Percentiles rank a stretch among this genome's conserved stretches.
Evolutionary conservation across 2,888 invertebrate species (phyloP).

Genomic region (Himalopsyche japonica): DNA sequence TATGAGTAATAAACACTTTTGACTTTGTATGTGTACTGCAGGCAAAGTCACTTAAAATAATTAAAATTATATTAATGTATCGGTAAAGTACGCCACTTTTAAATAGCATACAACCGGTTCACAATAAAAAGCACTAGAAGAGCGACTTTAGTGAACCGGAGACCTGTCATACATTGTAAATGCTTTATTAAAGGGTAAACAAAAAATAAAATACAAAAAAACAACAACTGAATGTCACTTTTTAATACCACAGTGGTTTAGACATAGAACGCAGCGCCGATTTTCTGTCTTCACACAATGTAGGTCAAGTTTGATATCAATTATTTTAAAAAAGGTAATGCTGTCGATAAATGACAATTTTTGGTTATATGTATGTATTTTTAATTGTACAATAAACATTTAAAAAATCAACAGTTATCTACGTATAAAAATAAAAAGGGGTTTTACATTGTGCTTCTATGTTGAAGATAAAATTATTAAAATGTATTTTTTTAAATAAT

Average conservation of each 20-base stretch:
- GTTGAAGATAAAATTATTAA: too few relatives aligned
- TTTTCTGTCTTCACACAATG: neutral
- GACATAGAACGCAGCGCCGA: neutral
- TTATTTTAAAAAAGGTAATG: neutral
- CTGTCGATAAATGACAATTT: too few relatives aligned
- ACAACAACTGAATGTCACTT: conserved; percentile 29
- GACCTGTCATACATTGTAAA: conserved; percentile 30
- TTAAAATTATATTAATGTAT: neutral
- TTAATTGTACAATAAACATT: too few relatives aligned
- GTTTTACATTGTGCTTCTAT: too few relatives aligned
- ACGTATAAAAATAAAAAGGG: too few relatives aligned
- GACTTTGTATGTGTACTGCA: too few relatives aligned
- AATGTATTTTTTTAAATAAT: too few relatives aligned
- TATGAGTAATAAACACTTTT: too few relatives aligned
- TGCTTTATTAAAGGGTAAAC: conserved; percentile 30
- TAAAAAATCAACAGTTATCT: too few relatives aligned
- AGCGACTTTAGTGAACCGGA: conserved; percentile 29
- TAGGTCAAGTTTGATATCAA: neutral
- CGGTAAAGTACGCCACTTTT: neutral
- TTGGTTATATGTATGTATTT: too few relatives aligned
- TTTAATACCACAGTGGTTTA: neutral
- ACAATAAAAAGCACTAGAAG: conserved; percentile 19
- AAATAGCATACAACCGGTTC: conserved; percentile 29
- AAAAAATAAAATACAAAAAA: neutral
- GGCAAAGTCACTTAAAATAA: too few relatives aligned